phyloP scores from a whole-genome alignment of 2,888 invertebrate species.

The Holacanthella duospinosa region DNA sequence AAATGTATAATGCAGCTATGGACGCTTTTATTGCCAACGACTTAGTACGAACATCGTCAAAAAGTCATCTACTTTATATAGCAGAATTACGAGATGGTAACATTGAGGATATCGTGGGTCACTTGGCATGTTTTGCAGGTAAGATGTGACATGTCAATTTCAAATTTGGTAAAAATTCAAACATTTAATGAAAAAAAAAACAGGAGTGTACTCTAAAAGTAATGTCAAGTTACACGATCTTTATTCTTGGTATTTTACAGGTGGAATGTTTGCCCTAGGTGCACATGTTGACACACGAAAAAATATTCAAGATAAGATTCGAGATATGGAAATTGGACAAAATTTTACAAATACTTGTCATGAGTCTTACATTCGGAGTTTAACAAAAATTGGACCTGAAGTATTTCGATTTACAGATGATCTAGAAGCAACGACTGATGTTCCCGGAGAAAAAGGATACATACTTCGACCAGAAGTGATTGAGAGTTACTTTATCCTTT shows the following conservation, averaged over 20 bases:
- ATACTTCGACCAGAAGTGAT: conserved; percentile 90
- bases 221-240: neutral
- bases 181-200: neutral
- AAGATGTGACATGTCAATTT: neutral
- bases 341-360: conserved; percentile 23
- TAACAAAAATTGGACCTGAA: conserved; percentile 42
- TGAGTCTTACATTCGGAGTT: conserved; percentile 50
- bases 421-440: conserved; percentile 64
- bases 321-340: conserved; percentile 30
- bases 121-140: conserved; percentile 86
- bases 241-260: conserved; percentile 63
- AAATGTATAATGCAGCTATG: conserved; percentile 35
- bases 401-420: conserved; percentile 31
- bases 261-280: conserved; percentile 29
- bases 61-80: conserved; percentile 31
- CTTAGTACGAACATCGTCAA: conserved; percentile 27
- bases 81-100: conserved; percentile 22
- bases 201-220: too few species aligned
- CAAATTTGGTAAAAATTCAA: neutral
- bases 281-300: conserved; percentile 25
- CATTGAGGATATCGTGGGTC: conserved; percentile 56
- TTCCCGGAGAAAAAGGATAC: conserved; percentile 86
- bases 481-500: conserved; percentile 94
- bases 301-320: conserved; percentile 13
- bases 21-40: conserved; percentile 30